phyloP scores from a whole-genome alignment of 2,113 vertebrate species.

The Macquaria australasica region DNA sequence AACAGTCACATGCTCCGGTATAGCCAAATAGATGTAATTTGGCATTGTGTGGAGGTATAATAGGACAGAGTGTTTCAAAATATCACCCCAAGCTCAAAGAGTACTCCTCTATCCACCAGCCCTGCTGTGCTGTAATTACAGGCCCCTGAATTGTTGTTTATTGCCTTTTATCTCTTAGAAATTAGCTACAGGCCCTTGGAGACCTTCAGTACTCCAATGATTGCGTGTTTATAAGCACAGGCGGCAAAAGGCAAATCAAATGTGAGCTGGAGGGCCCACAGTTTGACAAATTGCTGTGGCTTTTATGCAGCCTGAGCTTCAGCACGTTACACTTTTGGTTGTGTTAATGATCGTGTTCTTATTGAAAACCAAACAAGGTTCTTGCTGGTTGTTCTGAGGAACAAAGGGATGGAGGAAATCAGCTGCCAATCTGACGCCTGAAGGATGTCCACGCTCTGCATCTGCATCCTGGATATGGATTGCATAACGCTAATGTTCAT shows the following conservation, averaged over 20 bases:
- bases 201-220: constrained; percentile 36
- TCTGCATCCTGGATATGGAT: constrained; percentile 60
- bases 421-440: constrained; percentile 28
- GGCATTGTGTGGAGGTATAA: constrained; percentile 36
- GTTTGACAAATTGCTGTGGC: constrained; percentile 7
- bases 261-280: not conserved
- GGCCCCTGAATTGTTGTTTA: constrained; percentile 32
- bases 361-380: not conserved
- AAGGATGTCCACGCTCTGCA: constrained; percentile 40
- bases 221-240: constrained; percentile 20
- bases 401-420: constrained; percentile 50
- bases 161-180: constrained; percentile 40
- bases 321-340: not conserved
- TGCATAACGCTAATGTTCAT: constrained; percentile 33
- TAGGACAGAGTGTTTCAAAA: constrained; percentile 36
- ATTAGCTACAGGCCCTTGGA: constrained; percentile 43
- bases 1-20: constrained; percentile 38
- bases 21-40: constrained; percentile 36
- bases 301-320: constrained; percentile 2
- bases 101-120: constrained; percentile 21
- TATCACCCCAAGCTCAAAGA: constrained; percentile 23
- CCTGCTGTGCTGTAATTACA: constrained; percentile 41
- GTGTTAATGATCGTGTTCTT: not conserved
- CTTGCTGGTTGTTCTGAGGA: constrained; percentile 22
- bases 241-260: not conserved